A percentile compares a stretch with the other conserved stretches of the same genome.
Evolutionary conservation across 2,113 vertebrate species (phyloP).

Genomic region (Madoqua kirkii): DNA sequence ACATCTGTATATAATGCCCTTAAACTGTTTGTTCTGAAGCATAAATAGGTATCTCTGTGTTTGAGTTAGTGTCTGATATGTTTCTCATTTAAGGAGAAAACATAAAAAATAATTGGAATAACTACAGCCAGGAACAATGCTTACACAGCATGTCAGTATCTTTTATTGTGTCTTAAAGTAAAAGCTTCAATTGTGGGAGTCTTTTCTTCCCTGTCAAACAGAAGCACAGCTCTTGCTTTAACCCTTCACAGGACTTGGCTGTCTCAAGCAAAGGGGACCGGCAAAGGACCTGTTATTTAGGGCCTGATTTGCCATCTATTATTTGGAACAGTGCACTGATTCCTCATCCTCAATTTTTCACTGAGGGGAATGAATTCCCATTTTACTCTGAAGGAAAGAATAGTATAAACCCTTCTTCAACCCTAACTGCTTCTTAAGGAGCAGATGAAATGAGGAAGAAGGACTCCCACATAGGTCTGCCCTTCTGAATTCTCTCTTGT

Average conservation of each 20-base stretch:
- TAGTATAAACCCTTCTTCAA: not conserved
- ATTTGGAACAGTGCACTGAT: not conserved
- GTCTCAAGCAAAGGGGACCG: not conserved
- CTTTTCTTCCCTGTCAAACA: not conserved
- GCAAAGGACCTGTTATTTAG: not conserved
- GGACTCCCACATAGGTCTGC: accelerated
- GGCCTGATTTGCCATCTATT: not conserved
- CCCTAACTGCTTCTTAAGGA: too few relatives aligned
- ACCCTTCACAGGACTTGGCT: not conserved
- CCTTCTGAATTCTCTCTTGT: not conserved
- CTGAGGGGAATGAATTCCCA: not conserved
- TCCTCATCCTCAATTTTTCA: not conserved
- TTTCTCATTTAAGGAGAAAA: slow-evolving; percentile 78
- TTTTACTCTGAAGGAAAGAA: not conserved
- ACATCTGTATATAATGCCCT: slow-evolving; percentile 86
- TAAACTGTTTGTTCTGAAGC: slow-evolving; percentile 87
- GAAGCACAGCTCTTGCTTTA: slow-evolving; percentile 26
- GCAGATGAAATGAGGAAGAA: not conserved
- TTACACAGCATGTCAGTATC: slow-evolving; percentile 75
- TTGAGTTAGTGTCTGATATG: slow-evolving; percentile 83
- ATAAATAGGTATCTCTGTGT: slow-evolving; percentile 87
- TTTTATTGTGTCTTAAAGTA: slow-evolving; percentile 76
- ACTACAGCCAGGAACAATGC: slow-evolving; percentile 76
- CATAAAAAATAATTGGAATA: slow-evolving; percentile 80
- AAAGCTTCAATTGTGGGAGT: slow-evolving; percentile 45